These are phyloP conservation scores for Geodia barretti DNA, from an alignment of 37 sponge, comb jelly and placozoan species.

Conservation along the genomic window DNA sequence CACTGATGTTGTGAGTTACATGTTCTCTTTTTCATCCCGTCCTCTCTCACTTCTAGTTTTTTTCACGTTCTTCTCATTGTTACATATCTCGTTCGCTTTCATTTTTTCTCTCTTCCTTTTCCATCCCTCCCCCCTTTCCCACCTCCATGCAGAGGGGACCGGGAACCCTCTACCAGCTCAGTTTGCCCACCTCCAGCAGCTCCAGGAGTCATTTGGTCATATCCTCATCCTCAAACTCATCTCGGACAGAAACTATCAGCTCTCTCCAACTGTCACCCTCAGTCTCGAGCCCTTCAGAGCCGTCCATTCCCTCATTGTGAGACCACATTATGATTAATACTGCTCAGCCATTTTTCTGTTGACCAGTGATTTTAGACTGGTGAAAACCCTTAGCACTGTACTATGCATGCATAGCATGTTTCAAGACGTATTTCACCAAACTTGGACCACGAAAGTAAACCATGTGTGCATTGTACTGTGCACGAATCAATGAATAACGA, in stretches of 20 bases:
- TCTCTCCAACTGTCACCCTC: conserved; percentile 28
- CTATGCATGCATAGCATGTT: too few relatives aligned
- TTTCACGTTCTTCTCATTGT: too few relatives aligned
- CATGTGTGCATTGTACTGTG: too few relatives aligned
- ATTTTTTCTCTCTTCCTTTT: neutral
- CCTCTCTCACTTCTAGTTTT: too few relatives aligned
- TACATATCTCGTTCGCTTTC: neutral
- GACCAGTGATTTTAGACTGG: too few relatives aligned
- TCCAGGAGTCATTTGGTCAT: conserved; percentile 8
- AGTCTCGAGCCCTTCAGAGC: conserved; percentile 53
- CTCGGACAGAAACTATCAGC: conserved; percentile 16
- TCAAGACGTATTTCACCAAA: too few relatives aligned
- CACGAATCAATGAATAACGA: too few relatives aligned
- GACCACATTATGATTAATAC: conserved; percentile 6
- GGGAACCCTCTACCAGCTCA: neutral
- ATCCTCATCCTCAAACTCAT: conserved; percentile 45
- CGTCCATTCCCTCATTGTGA: conserved; percentile 49
- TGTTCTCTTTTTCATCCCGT: too few relatives aligned
- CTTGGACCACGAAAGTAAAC: too few relatives aligned
- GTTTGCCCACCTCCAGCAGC: conserved; percentile 20
- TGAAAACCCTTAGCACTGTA: too few relatives aligned
- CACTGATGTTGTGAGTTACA: too few relatives aligned
- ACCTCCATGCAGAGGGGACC: conserved; percentile 9
- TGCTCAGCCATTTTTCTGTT: too few relatives aligned
- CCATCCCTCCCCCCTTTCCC: conserved; percentile 4